phyloP scores from a whole-genome alignment of 2,888 invertebrate genomes.

The Hirtodrosophila alboralis region DNA sequence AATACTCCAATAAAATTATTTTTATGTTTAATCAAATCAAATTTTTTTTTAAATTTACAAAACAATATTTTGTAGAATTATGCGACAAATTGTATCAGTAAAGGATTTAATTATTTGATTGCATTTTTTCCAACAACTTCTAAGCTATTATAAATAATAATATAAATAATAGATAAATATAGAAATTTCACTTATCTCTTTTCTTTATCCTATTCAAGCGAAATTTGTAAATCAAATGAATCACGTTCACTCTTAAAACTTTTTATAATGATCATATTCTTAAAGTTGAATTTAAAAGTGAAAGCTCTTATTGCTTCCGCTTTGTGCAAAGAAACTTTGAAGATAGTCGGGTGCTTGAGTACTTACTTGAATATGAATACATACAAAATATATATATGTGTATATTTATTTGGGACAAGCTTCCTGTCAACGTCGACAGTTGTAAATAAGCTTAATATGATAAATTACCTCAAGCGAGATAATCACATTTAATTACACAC shows the following conservation, averaged over 20 bases:
- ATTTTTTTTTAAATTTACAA: too few relatives aligned
- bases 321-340: slow-evolving; percentile 6
- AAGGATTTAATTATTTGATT: too few relatives aligned
- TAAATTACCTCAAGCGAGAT: slow-evolving; percentile 59
- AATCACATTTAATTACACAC: slow-evolving; percentile 62
- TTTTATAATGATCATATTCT: not conserved
- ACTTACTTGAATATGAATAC: slow-evolving; percentile 10
- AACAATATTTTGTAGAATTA: too few relatives aligned
- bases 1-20: too few relatives aligned
- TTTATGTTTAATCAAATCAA: too few relatives aligned
- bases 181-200: too few relatives aligned
- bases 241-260: not conserved
- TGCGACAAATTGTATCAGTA: too few relatives aligned
- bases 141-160: too few relatives aligned
- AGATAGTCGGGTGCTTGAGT: slow-evolving; percentile 10
- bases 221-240: slow-evolving; percentile 1
- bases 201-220: too few relatives aligned
- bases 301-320: slow-evolving; percentile 30
- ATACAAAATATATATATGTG: not conserved
- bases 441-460: slow-evolving; percentile 62
- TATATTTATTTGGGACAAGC: slow-evolving; percentile 51
- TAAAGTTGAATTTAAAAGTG: slow-evolving; percentile 12
- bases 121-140: too few relatives aligned
- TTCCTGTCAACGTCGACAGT: slow-evolving; percentile 57
- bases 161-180: too few relatives aligned